These are phyloP conservation scores for Drosophila navojoa DNA, from an alignment of 1,140 invertebrate species.

Conservation along the genomic window DNA sequence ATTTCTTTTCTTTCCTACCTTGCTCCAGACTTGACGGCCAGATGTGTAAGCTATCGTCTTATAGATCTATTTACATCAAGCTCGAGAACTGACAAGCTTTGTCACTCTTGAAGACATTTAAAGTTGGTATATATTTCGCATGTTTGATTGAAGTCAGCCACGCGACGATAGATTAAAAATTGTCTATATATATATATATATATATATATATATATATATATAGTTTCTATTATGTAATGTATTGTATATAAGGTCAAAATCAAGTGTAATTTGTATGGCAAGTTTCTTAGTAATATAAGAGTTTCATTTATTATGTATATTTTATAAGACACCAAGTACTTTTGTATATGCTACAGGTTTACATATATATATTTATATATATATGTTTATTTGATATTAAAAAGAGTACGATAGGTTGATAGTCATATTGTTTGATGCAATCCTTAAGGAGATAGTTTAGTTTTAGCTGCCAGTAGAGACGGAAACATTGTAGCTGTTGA, in stretches of 20 bases:
- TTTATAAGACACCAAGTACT: constrained; percentile 71
- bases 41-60: too few species aligned
- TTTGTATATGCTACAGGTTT: constrained; percentile 68
- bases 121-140: too few species aligned
- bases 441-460: neutral
- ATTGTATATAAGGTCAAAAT: constrained; percentile 30
- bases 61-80: too few species aligned
- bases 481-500: neutral
- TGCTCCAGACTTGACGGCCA: too few species aligned
- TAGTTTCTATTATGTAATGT: constrained; percentile 9
- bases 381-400: constrained; percentile 60
- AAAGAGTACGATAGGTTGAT: constrained; percentile 36
- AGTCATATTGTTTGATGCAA: constrained; percentile 7
- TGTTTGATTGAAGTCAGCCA: too few species aligned
- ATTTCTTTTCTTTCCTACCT: too few species aligned
- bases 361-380: constrained; percentile 63
- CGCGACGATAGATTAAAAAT: too few species aligned
- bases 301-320: constrained; percentile 50
- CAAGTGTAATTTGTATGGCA: constrained; percentile 34
- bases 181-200: neutral
- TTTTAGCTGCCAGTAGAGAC: neutral
- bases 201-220: constrained; percentile 2
- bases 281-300: constrained; percentile 31
- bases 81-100: too few species aligned
- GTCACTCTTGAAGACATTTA: too few species aligned